These are phyloP conservation scores for Tonatia bakeri DNA, from an alignment of 2,113 vertebrate genomes.

Conservation along the genomic window DNA sequence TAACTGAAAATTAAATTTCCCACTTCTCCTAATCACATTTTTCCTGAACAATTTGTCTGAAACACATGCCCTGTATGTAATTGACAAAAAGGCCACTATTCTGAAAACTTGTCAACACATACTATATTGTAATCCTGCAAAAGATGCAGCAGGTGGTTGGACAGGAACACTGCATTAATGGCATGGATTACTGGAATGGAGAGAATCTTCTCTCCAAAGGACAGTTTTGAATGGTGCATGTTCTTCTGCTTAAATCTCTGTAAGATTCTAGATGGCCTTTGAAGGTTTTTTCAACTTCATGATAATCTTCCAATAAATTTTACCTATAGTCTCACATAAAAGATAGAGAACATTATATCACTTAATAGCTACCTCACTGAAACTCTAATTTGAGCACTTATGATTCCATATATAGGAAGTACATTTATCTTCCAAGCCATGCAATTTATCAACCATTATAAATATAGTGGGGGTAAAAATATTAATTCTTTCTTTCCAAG, in stretches of 20 bases:
- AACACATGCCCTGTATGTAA: background rate
- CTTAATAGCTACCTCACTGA: conserved; percentile 2
- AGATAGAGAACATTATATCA: background rate
- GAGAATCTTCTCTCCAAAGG: background rate
- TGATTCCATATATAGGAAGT: background rate
- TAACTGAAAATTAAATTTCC: conserved; percentile 16
- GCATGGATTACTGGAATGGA: background rate
- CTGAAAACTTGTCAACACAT: background rate
- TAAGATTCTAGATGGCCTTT: background rate
- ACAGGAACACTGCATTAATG: background rate
- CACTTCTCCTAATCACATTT: background rate
- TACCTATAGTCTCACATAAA: background rate
- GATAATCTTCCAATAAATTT: conserved; percentile 6
- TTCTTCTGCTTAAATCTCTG: background rate
- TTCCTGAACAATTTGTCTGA: background rate
- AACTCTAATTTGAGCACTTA: conserved; percentile 38
- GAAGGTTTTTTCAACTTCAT: background rate
- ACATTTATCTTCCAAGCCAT: background rate
- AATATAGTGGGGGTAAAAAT: background rate
- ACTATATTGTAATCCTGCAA: background rate
- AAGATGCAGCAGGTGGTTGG: background rate
- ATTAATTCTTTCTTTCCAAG: background rate
- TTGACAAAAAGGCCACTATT: background rate
- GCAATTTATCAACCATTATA: background rate
- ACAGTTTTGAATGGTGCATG: background rate